Evolutionary conservation across 2,888 invertebrate genomes (phyloP).

Genomic region (Pseudococcus jackbeardsleyi): DNA sequence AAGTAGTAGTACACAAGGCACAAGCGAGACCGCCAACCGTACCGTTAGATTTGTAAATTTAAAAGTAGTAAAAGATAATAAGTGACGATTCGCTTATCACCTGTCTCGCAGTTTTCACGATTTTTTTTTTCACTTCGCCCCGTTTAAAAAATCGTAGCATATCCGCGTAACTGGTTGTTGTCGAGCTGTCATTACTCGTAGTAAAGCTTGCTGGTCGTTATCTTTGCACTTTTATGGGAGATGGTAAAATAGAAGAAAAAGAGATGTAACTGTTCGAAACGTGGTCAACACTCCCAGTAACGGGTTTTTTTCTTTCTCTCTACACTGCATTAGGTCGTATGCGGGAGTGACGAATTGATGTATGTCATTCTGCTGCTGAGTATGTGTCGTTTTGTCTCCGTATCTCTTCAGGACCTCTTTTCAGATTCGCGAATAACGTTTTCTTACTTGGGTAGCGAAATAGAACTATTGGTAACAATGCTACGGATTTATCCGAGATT

Average conservation of each 20-base stretch:
- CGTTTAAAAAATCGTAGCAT: constrained; percentile 16
- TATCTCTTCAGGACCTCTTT: not conserved
- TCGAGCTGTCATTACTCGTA: constrained; percentile 5
- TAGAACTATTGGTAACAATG: not conserved
- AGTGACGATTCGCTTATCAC: constrained; percentile 48
- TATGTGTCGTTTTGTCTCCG: not conserved
- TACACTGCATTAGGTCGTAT: constrained; percentile 18
- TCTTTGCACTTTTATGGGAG: constrained; percentile 25
- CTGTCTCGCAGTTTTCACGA: constrained; percentile 32
- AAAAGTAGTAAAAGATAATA: constrained; percentile 57
- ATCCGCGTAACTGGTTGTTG: constrained; percentile 46
- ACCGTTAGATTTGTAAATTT: constrained; percentile 63
- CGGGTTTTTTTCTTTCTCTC: not conserved
- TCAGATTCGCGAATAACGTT: not conserved
- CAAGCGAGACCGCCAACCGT: constrained; percentile 49
- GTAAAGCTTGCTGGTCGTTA: constrained; percentile 17
- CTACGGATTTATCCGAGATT: not conserved
- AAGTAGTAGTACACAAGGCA: not conserved
- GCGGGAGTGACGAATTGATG: constrained; percentile 44
- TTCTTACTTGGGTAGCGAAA: not conserved
- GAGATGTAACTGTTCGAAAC: constrained; percentile 34
- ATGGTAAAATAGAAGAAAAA: constrained; percentile 29
- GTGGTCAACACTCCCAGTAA: constrained; percentile 29
- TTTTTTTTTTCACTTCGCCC: constrained; percentile 40
- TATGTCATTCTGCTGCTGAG: not conserved